These are phyloP conservation scores for Ornithoptera priamus DNA, from an alignment of 2,888 invertebrate species.

Conservation along the genomic window DNA sequence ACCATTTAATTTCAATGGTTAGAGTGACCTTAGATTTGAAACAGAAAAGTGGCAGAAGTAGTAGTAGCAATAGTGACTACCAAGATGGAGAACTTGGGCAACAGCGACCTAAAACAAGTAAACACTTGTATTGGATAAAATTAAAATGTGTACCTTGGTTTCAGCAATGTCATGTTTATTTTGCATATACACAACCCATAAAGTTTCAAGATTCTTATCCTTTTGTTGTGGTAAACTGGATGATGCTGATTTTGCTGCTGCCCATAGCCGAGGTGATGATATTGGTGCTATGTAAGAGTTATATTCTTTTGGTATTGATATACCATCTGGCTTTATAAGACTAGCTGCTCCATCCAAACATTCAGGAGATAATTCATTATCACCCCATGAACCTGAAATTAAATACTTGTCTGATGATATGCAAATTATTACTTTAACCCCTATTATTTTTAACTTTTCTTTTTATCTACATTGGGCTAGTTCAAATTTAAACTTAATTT, in stretches of 20 bases:
- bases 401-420: background rate
- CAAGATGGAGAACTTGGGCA: no score
- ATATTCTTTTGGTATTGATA: conserved; percentile 93
- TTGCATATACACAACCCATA: conserved; percentile 95
- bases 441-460: no score
- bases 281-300: conserved; percentile 95
- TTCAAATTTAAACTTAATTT: no score
- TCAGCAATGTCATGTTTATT: conserved; percentile 89
- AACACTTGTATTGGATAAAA: no score
- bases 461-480: no score
- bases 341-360: conserved; percentile 96
- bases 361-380: conserved; percentile 99
- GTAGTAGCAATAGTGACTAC: no score
- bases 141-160: conserved; percentile 73
- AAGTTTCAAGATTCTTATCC: conserved; percentile 84
- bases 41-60: no score
- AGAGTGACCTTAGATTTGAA: no score
- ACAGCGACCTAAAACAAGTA: no score
- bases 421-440: no score
- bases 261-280: conserved; percentile 93
- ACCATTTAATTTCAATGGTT: no score
- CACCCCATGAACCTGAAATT: conserved; percentile 91
- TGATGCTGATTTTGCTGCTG: conserved; percentile 81
- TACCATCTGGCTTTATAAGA: conserved; percentile 90
- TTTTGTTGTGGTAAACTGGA: conserved; percentile 46